Percentiles rank a stretch among this genome's conserved stretches.
Conservation (phyloP, 2,113 vertebrate genomes). For the Saimiri boliviensis region DNA sequence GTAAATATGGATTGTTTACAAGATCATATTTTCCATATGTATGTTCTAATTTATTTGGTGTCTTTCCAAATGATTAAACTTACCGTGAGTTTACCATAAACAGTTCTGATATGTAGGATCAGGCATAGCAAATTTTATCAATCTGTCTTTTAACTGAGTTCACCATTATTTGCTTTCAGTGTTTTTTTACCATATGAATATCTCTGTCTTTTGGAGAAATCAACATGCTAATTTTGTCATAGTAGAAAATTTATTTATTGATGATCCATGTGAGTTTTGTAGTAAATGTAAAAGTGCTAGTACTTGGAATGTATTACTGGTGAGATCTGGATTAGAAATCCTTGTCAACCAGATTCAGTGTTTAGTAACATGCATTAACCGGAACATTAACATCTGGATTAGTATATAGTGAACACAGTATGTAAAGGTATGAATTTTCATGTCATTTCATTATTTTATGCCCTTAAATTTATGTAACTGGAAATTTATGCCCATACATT, state of each 20-base stretch:
- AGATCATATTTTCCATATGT: constrained; percentile 15
- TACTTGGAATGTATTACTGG: neutral
- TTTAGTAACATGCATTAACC: neutral
- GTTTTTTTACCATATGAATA: neutral
- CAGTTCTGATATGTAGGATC: neutral
- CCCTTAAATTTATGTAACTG: constrained; percentile 9
- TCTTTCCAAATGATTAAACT: constrained; percentile 29
- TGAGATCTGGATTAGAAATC: neutral
- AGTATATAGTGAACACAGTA: neutral
- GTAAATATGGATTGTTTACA: constrained; percentile 29
- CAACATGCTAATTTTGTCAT: neutral
- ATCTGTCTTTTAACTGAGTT: neutral
- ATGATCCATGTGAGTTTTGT: neutral
- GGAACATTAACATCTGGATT: neutral
- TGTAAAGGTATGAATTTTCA: neutral
- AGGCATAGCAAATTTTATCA: neutral
- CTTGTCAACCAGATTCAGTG: neutral
- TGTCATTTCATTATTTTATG: constrained; percentile 53
- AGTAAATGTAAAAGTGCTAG: neutral
- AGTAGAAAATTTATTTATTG: neutral
- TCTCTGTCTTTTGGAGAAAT: neutral
- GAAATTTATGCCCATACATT: neutral
- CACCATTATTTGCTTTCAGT: neutral
- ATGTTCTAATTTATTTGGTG: constrained; percentile 26
- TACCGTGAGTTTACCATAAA: neutral